Base-by-base conservation (phyloP, 2,888 invertebrate species). In the Meloe dianella region DNA sequence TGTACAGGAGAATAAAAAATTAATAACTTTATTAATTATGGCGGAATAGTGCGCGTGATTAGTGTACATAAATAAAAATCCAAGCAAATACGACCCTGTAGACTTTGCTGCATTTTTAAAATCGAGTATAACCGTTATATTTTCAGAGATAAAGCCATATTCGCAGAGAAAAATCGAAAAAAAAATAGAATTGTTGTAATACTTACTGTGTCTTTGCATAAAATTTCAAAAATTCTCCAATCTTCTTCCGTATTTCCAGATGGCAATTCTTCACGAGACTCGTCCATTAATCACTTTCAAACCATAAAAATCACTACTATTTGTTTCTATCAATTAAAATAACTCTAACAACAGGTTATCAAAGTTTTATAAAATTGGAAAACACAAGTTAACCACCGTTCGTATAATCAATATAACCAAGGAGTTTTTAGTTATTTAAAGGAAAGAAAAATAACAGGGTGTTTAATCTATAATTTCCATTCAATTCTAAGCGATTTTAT, bases 221-320 rank as follows among this genome's bases (percentile, higher is more conserved):
- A 83, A 6, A 89, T 86, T 83, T 92, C 90, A 80, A 89, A 93
- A 71, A 92, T 87, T 79, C 88, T 88, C 90, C 92, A 92, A 82
- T 93, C 92, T 79, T 92, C 91, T 71, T 87, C 85, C 30, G 86
- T 85, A 77, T 88, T 87, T 66, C 84, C 82, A 41, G 78, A 75
- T 35, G 77, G 69, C 63, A 77, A 76, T 29, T 77, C 77, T 63
- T 76, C 51, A 51, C 51, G 20, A 3, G 51, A 12, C 8, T 51
- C 22, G 12, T 51, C 51, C 51, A 51, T 51, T 12, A 51, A 12
- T 47, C 17, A 17, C 27, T 27, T 17, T 6, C 7, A n/a, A 12
- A 20, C 20, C 20, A 10, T 41, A 51, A 8, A 51, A 51, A 10
- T 10, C 17, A 41, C 38, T 4, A 35, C 2, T 35, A 14, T 3